phyloP scores from a whole-genome alignment of 1,140 invertebrate genomes.

The Apis cerana region DNA sequence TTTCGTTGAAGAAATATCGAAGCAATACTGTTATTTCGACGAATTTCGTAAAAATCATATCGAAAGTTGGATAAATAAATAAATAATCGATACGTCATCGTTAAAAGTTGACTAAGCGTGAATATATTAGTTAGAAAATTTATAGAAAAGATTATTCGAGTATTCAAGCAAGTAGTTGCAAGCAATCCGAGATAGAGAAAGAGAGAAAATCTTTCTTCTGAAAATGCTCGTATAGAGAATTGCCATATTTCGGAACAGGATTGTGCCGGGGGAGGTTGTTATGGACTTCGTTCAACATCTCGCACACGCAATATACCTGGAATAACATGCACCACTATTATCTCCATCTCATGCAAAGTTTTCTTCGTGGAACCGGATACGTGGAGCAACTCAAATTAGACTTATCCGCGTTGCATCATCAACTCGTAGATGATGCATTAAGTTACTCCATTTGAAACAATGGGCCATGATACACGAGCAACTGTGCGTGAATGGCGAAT shows the following conservation, averaged over 20 bases:
- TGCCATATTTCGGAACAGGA: neutral
- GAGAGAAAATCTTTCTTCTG: neutral
- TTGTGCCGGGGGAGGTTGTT: constrained; percentile 1
- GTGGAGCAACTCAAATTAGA: constrained; percentile 45
- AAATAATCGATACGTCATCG: too few species aligned
- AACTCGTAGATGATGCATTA: constrained; percentile 50
- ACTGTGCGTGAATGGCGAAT: constrained; percentile 37
- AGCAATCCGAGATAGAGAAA: neutral
- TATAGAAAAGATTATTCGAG: too few species aligned
- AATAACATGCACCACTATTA: constrained; percentile 40
- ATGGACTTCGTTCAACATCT: constrained; percentile 16
- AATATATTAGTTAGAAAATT: too few species aligned
- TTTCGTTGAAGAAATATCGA: too few species aligned
- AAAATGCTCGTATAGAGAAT: neutral
- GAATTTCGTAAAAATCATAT: too few species aligned
- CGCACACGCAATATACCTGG: constrained; percentile 41
- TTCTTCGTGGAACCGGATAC: constrained; percentile 43
- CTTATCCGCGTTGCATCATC: constrained; percentile 44
- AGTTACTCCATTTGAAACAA: constrained; percentile 45
- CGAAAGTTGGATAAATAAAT: too few species aligned
- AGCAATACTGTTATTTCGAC: too few species aligned
- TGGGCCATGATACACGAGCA: constrained; percentile 35
- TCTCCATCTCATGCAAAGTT: constrained; percentile 29
- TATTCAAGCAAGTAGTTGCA: neutral
- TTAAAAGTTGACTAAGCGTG: too few species aligned